Base-by-base conservation (phyloP, 2,888 invertebrate species). In the Psylliodes chrysocephalus region DNA sequence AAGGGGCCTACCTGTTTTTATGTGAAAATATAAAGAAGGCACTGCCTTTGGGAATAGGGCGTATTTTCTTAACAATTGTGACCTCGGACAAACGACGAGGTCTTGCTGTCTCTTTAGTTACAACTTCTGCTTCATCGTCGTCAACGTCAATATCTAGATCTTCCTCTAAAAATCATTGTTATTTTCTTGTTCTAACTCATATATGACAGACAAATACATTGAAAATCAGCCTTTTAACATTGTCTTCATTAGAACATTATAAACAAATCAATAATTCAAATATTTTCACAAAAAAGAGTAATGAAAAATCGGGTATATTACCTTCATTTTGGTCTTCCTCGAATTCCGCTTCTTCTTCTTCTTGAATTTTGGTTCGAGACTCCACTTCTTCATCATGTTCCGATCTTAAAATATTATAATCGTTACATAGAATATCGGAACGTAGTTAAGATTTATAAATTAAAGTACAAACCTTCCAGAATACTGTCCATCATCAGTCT, bases 21-120 rank as follows among this genome's bases (percentile, higher is more conserved):
- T 91, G 89, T 81, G 93, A 90, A 88, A 97, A 94, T 85, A 96
- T 89, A 89, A 96, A 97, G 86, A 97, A 91, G 77, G 96, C 93
- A 82, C 91, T 90, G 78, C 92, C 94, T 82, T 91, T 90, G 73
- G 97, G 96, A 79, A 97, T 94, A 76, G 95, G 94, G 84, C 94
- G 94, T 85, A 90, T 89, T 84, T 91, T 90, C 85, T 91, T 91
- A 83, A 89, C 88, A 80, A 91, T 89, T 86, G 91, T 91, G 80
- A 94, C 87, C 83, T 94, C 94, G 68, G 95, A 95, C 84, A 95
- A 87, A 69, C 95, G 88, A 71, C 94, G 86, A 71, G 95, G 95
- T 75, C 94, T 86, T 75, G 94, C 93, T 71, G 91, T 87, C 46
- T 88, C 85, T 76, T 79, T 82, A 73, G 77, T 75, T 61, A 76